These are phyloP conservation scores for Falco naumanni DNA, from an alignment of 2,797 vertebrate genomes.

Conservation along the genomic window DNA sequence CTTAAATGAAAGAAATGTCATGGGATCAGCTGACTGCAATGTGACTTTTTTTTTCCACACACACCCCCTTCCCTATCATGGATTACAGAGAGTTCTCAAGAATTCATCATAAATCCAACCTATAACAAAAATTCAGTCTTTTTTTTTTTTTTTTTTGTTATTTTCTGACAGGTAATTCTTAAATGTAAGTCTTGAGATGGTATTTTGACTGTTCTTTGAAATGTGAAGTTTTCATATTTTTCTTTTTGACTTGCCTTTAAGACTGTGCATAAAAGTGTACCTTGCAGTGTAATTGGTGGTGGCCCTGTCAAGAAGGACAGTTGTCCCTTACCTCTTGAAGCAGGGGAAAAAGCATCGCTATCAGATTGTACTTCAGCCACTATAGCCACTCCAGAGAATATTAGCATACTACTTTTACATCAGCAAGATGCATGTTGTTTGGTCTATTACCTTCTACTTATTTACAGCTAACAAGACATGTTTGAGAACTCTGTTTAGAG, in stretches of 20 bases:
- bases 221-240: not conserved
- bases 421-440: not conserved
- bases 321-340: not conserved
- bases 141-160: too few relatives aligned
- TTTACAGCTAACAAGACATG: not conserved
- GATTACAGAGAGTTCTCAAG: not conserved
- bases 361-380: not conserved
- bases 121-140: rapidly evolving
- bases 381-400: not conserved
- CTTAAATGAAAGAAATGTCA: slow-evolving; percentile 9
- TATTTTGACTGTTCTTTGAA: not conserved
- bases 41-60: not conserved
- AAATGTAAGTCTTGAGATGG: not conserved
- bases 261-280: too few relatives aligned
- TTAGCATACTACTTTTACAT: not conserved
- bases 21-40: not conserved
- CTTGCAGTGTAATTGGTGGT: not conserved
- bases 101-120: not conserved
- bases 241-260: not conserved
- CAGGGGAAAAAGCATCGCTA: not conserved
- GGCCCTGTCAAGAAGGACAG: not conserved
- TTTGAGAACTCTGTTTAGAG: not conserved
- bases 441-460: not conserved
- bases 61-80: too few relatives aligned
- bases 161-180: not conserved